phyloP scores from a whole-genome alignment of 2,113 vertebrate genomes.

The Herpetotheres cachinnans region DNA sequence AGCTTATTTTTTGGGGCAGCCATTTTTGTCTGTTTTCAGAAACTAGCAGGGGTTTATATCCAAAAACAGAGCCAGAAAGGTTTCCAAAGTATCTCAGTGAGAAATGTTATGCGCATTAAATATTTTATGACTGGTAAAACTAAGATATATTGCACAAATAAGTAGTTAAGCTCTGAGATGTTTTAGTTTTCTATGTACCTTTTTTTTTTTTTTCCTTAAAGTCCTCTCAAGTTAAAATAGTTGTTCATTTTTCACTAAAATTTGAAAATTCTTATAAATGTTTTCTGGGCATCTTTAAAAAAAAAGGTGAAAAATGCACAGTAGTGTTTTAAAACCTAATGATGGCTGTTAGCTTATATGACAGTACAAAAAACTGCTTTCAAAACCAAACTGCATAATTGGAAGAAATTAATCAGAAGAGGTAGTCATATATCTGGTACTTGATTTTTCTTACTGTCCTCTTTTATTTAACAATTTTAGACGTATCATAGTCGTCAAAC shows the following conservation, averaged over 20 bases:
- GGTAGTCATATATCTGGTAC: neutral
- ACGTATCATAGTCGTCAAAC: neutral
- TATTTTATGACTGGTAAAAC: neutral
- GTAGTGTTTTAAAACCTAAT: neutral
- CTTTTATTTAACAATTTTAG: neutral
- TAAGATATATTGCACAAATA: neutral
- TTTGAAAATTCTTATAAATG: neutral
- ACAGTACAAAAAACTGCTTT: neutral
- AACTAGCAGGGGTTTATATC: neutral
- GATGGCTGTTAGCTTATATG: neutral
- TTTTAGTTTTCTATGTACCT: neutral
- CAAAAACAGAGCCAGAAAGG: neutral
- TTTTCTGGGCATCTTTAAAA: neutral
- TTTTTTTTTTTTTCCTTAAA: too few relatives aligned
- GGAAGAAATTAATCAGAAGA: neutral
- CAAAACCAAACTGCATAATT: neutral
- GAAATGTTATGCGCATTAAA: neutral
- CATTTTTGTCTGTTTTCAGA: neutral
- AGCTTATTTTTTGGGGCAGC: neutral
- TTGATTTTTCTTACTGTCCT: neutral
- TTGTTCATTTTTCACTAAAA: neutral
- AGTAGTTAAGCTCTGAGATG: neutral
- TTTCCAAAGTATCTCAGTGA: neutral
- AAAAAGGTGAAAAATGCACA: neutral
- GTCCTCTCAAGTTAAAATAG: neutral